Base-by-base conservation (phyloP, 2,888 invertebrate species). In the Globia sparganii region DNA sequence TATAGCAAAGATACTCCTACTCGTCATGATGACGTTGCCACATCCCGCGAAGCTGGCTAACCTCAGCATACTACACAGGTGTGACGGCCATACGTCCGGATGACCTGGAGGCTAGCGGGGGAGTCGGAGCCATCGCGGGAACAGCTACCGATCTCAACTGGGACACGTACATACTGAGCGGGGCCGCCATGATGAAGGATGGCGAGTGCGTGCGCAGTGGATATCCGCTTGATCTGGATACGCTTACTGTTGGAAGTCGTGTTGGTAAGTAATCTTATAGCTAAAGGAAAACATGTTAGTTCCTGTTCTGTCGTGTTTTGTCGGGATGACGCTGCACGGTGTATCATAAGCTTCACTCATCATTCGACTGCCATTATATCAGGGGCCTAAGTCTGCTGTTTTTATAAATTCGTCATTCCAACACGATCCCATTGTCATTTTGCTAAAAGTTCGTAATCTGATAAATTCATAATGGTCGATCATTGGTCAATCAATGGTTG, bases 161-260 rank as follows among this genome's bases (percentile, higher is more conserved):
- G 92, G 99, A 99, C 90, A 99, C 99, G 0, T 99, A 99, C 97
- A 99, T 99, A 97, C 95, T 99, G 18, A 99, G 99, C 90, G 99
- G 99, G 0, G 98, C 98, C 1, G 98, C 99, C 72, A 98, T 99
- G 87, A 99, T 99, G 98, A 98, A 98, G 91, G 99, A 99, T 92
- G 99, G 99, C 8, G 97, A 98, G 59, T 98, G 98, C 28, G 97
- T 99, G 68, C 97, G 98, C 67, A 98, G 98, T 91, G 98, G 98
- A 86, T 99, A 99, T 90, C 97, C 97, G 0, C 97, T 99, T 71
- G 99, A 99, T 94, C 95, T 99, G 85, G 99, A 99, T 91, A 97
- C 98, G 0, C 96, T 99, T 21, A 97, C 97, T 0, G 97, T 98
- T 5, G 98, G 99, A 11, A 98, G 98, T 75, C 97, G 98, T 72